These are phyloP conservation scores for Acronicta leporina DNA, from an alignment of 2,888 invertebrate genomes.

Conservation along the genomic window DNA sequence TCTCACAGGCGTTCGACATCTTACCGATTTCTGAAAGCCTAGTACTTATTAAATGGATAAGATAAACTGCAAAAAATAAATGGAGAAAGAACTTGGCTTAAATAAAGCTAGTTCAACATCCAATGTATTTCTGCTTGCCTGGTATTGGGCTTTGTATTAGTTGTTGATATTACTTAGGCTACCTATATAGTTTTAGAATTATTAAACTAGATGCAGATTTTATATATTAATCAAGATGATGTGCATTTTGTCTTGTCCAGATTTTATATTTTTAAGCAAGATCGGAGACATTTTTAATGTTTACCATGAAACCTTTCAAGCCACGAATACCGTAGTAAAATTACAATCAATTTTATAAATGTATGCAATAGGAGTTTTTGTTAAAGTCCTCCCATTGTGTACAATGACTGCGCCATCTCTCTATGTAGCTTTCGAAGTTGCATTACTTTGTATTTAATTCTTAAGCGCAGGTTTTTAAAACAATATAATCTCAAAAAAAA, in stretches of 20 bases:
- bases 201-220: not conserved
- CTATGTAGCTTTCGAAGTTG: conserved; percentile 64
- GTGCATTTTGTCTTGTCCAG: conserved; percentile 10
- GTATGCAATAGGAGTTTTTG: conserved; percentile 31
- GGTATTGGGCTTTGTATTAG: conserved; percentile 23
- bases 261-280: conserved; percentile 7
- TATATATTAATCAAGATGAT: not conserved
- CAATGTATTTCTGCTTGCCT: conserved; percentile 30
- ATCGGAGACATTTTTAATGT: conserved; percentile 26
- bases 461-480: conserved; percentile 65
- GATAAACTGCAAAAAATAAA: conserved; percentile 4
- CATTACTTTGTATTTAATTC: conserved; percentile 59
- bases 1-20: conserved; percentile 38
- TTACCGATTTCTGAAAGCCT: conserved; percentile 28
- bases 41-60: conserved; percentile 35
- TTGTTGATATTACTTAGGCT: conserved; percentile 7
- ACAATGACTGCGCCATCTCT: conserved; percentile 54
- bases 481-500: conserved; percentile 78
- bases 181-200: not conserved
- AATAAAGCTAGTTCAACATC: conserved; percentile 17
- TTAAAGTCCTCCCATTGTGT: conserved; percentile 22
- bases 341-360: conserved; percentile 52
- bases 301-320: conserved; percentile 53
- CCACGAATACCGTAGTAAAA: conserved; percentile 58
- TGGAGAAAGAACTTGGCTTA: conserved; percentile 10